A percentile compares a stretch with the other conserved stretches of the same genome.
Evolutionary conservation across 2,797 vertebrate genomes (phyloP).

Genomic region (Rhodeus uyekii): DNA sequence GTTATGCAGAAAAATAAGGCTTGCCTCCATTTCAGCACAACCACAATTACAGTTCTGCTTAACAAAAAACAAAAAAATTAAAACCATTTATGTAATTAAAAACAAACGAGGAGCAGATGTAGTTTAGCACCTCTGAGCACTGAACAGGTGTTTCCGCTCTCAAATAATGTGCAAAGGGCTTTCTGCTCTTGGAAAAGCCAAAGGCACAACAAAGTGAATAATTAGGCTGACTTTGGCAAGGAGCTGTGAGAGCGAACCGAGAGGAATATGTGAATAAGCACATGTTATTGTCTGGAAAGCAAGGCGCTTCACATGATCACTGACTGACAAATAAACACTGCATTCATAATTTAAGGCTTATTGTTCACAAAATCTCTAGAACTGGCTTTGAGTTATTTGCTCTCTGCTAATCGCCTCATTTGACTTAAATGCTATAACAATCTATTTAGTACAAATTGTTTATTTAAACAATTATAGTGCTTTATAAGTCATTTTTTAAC

Average conservation of each 20-base stretch:
- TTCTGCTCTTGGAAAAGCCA: constrained; percentile 22
- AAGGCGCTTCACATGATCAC: constrained; percentile 41
- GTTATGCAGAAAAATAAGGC: constrained; percentile 2
- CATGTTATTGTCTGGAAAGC: constrained; percentile 35
- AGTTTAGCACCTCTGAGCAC: constrained; percentile 35
- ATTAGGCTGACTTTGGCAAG: constrained; percentile 40
- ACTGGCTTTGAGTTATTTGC: constrained; percentile 19
- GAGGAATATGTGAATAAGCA: constrained; percentile 57
- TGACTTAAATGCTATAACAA: too few relatives aligned
- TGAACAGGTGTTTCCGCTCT: constrained; percentile 21
- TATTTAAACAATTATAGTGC: too few relatives aligned
- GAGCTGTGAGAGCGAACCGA: constrained; percentile 17
- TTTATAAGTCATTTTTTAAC: neutral
- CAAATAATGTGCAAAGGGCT: constrained; percentile 26
- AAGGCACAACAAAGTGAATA: constrained; percentile 8
- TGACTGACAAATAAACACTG: constrained; percentile 50
- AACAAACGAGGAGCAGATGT: neutral
- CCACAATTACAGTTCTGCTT: neutral
- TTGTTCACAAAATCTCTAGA: constrained; percentile 30
- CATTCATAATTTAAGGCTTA: constrained; percentile 52
- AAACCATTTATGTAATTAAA: neutral
- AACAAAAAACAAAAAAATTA: constrained; percentile 1
- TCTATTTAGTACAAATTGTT: too few relatives aligned
- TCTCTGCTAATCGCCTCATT: neutral
- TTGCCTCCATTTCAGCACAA: neutral